Base-by-base conservation (phyloP, 2,888 invertebrate species). In the Orthosia incerta region DNA sequence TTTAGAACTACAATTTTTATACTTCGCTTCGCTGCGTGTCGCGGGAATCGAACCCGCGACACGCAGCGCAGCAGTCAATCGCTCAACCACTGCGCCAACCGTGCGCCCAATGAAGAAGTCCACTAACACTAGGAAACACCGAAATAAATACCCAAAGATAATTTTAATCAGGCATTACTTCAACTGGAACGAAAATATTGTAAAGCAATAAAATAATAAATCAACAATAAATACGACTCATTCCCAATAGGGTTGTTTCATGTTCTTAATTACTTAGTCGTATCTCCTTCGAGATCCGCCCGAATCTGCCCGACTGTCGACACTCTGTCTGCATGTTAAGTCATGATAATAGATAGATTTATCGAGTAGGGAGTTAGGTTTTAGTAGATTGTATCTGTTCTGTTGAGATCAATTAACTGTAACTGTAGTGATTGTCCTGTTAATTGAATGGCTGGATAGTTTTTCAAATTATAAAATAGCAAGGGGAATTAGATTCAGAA, bases 311-410 rank as follows among this genome's bases (percentile, higher is more conserved):
- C 18, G 60, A 53, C 23, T 61, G 76, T 51, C 64, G 74, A 46
- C 64, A 50, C 15, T 63, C 46, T 13, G 62, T 79, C 62, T 76
- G 74, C 55, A 64, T 72, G 63, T 23, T 64, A 64, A 76, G 45
- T 79, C 71, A 23, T n/a, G n/a, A 16, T n/a, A 79, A 60, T 64
- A 50, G 73, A 79, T 46, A 53, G 74, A 79, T 73, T 56, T 76
- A 73, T 73, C 45, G 64, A 64, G 20, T 15, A 13, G 15, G 11
- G 45, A 45, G 13, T 7, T 53, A 62, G 45, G 50, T 23, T 55
- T 45, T 26, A 23, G n/a, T 73, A 73, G 50, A 73, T 79, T 2
- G 55, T 31, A 45, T 26, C 31, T 56, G n/a, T 39, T 39, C 4
- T 46, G 51, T 67, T 51, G n/a, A 48, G 3, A 46, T 18, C 9